Evolutionary conservation across 2,888 invertebrate genomes (phyloP), one percentile per base, ranked within the genome.

Genomic region (Erebia aethiops): DNA sequence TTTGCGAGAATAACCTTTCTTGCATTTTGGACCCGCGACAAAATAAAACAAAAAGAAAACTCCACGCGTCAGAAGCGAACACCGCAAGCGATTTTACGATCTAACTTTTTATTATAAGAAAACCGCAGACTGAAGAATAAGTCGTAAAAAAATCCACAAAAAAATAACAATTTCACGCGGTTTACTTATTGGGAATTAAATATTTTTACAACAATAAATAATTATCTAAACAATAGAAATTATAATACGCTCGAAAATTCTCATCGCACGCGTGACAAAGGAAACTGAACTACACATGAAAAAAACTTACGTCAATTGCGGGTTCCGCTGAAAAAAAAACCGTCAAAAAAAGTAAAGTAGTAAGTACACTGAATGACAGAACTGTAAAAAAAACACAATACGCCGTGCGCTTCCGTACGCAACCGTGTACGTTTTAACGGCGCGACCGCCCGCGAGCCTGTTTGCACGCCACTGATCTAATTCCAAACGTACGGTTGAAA

Each of bases 391-490:
- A 82, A 84, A 83, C 81, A 81, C 80, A 82, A 79, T 75, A 80
- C 79, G 80, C 43, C 43, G 46, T 11, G 13, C 78, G 81, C 80
- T 57, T 51, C 70, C 68, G 72, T 67, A 66, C 68, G 74, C 57
- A 43, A 21, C 43, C 49, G 16, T 11, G 14, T 61, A n/a, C 60
- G 60, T 61, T 60, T 21, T 60, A 54, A 26, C 51, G 64, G 70
- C 73, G 69, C 80, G 76, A 71, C 79, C 88, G 82, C 79, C 77
- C 84, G 71, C 77, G 80, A 78, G 83, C 80, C 79, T 79, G 85
- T 86, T 79, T 83, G 81, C 81, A 83, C 82, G 87, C 85, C 84
- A 92, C 92, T 92, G 92, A 89, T 91, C 92, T 87, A 92, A 91
- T 91, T 92, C 84, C 84, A 83, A 88, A 86, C 86, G 89, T 86